These are phyloP conservation scores for Synergus japonicus DNA, from an alignment of 2,888 invertebrate species.

Conservation along the genomic window DNA sequence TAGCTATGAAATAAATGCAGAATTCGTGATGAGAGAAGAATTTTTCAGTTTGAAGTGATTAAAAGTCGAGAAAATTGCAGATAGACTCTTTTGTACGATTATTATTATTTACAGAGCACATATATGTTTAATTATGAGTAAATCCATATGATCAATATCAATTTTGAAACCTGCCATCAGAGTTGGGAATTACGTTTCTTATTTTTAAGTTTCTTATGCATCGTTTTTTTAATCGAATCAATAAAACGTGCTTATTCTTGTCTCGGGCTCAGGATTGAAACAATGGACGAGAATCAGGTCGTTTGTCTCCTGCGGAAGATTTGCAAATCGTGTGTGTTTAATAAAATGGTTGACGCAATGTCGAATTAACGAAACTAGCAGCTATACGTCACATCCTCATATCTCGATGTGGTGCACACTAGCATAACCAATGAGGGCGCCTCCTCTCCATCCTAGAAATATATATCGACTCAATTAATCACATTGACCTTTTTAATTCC, in stretches of 20 bases:
- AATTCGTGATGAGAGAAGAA: no score
- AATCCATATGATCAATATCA: not conserved
- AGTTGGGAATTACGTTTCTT: not conserved
- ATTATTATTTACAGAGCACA: no score
- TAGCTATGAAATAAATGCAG: no score
- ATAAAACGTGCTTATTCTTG: not conserved
- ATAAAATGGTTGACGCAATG: constrained; percentile 61
- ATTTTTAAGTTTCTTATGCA: not conserved
- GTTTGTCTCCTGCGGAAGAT: constrained; percentile 24
- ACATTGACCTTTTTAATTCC: constrained; percentile 68
- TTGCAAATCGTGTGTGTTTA: constrained; percentile 41
- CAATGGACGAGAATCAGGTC: constrained; percentile 43
- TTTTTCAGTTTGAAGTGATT: no score
- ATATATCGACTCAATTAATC: constrained; percentile 48
- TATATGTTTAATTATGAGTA: no score
- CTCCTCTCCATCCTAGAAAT: constrained; percentile 52
- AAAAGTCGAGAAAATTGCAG: no score
- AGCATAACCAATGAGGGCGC: constrained; percentile 48
- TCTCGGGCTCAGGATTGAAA: not conserved
- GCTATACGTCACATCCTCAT: constrained; percentile 70
- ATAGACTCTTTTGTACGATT: no score
- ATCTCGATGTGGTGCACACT: constrained; percentile 40
- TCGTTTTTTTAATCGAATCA: constrained; percentile 22
- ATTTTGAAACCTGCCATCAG: not conserved
- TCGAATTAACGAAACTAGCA: constrained; percentile 67